Conservation (phyloP, 2,888 invertebrate species). For the Cataglyphis rosenhaueri region DNA sequence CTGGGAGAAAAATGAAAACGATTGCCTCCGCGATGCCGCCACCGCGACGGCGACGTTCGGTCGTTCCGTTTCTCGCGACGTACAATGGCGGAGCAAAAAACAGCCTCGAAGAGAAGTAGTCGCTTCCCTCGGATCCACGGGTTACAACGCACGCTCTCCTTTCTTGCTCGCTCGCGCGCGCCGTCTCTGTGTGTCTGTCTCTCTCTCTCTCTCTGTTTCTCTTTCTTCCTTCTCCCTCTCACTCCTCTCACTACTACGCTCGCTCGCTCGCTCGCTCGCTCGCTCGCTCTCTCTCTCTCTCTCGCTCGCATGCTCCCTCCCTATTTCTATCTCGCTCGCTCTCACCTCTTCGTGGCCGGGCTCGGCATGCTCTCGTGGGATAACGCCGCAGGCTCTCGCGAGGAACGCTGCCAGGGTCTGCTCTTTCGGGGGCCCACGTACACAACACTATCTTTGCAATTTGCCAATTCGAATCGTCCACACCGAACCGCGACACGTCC, state of each 20-base stretch:
- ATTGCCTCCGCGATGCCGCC: conserved; percentile 70
- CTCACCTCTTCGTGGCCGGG: conserved; percentile 69
- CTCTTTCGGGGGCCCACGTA: conserved; percentile 53
- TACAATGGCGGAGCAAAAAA: conserved; percentile 80
- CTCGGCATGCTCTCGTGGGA: conserved; percentile 62
- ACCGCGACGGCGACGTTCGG: conserved; percentile 58
- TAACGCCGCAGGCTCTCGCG: conserved; percentile 50
- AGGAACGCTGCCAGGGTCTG: conserved; percentile 45
- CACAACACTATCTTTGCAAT: conserved; percentile 72
- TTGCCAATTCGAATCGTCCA: conserved; percentile 62
- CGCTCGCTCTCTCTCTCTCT: conserved; percentile 57
- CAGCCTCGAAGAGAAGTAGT: conserved; percentile 64
- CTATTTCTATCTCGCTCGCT: conserved; percentile 66
- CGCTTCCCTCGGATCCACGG: conserved; percentile 67
- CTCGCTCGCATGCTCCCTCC: conserved; percentile 57
- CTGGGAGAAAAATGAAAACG: conserved; percentile 49
- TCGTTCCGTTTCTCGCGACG: conserved; percentile 47
- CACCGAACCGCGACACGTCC: conserved; percentile 69
- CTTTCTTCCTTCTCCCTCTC: neutral
- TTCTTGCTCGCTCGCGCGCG: conserved; percentile 26
- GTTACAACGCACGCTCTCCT: conserved; percentile 50
- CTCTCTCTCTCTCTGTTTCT: conserved; percentile 14
- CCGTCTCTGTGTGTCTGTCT: neutral
- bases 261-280: conserved; percentile 9
- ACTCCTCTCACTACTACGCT: conserved; percentile 53